Evolutionary conservation across 2,797 vertebrate species (phyloP), one percentile per base, ranked within the genome.

Genomic region (Hylomyscus alleni): DNA sequence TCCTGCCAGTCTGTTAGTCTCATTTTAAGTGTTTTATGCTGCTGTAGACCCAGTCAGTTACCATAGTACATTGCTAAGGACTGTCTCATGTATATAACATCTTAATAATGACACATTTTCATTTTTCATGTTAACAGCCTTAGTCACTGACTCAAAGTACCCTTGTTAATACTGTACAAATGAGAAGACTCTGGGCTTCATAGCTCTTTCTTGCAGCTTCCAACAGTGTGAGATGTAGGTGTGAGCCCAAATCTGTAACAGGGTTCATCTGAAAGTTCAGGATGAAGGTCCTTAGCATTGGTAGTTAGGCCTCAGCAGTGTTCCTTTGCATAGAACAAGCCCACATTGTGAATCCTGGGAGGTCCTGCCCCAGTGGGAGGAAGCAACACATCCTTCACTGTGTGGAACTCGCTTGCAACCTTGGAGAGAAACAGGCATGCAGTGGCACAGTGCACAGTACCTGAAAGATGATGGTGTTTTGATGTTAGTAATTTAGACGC

Each of bases 11-110:
- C n/a, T 86, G 1, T 50, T 69, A 14, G 13, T 83, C 58, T 89
- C 75, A 4, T 83, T 91, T 94, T 52, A 86, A 91, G 6, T 95
- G 34, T 65, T 89, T 60, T 37, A 6, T 62, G 80, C 29, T 82
- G 31, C 44, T 84, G 0, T 90, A 52, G 37, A 95, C 86, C n/a
- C 77, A 84, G 7, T 77, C 90, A 77, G 50, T 60, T 34, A 76
- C 50, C 2, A 11, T 9, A 62, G 37, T 47, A 50, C 31, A 37
- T 3, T 77, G 56, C 83, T 69, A 60, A 60, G 52, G 37, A 60
- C 54, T 94, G 44, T 58, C 72, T 58, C 40, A 56, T 52, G 67
- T 54, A 31, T 34, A 17, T 84, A 34, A 34, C 82, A 84, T 65
- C 58, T 29, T 40, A 78, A 67, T 65, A 37, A 34, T 37, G 14